Evolutionary conservation across 1,140 invertebrate species (phyloP).

Genomic region (Lepidotrigona ventralis): DNA sequence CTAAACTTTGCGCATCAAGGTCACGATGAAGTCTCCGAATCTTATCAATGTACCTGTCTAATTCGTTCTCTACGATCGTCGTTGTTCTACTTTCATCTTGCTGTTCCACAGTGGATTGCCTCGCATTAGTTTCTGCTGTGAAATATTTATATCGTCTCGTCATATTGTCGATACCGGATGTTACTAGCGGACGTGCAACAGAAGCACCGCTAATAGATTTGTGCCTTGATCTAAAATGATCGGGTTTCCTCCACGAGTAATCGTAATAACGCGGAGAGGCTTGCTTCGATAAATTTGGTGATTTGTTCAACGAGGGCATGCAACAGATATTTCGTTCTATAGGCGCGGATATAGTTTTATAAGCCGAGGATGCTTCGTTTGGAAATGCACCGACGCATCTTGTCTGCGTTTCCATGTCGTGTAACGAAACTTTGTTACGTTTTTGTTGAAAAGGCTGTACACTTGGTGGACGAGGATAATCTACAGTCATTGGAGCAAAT

Average conservation of each 20-base stretch:
- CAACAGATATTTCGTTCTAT: background rate
- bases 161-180: slow-evolving; percentile 17
- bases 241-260: slow-evolving; percentile 9
- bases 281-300: background rate
- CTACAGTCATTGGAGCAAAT: background rate
- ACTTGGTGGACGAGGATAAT: background rate
- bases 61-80: slow-evolving; percentile 60
- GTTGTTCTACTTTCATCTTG: slow-evolving; percentile 26
- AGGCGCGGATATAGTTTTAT: background rate
- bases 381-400: background rate
- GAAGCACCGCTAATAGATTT: slow-evolving; percentile 6
- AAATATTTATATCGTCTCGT: slow-evolving; percentile 26
- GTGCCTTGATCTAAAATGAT: background rate
- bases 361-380: background rate
- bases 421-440: background rate
- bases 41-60: slow-evolving; percentile 72
- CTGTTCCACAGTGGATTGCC: background rate
- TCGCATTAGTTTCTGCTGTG: background rate
- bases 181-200: slow-evolving; percentile 12
- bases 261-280: slow-evolving; percentile 40
- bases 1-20: slow-evolving; percentile 56
- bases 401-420: background rate
- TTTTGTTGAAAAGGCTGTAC: background rate
- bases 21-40: slow-evolving; percentile 69
- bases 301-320: background rate